Conservation (phyloP, 37 sponge, comb jelly and placozoan genomes). For the Lycopodina hypogea region DNA sequence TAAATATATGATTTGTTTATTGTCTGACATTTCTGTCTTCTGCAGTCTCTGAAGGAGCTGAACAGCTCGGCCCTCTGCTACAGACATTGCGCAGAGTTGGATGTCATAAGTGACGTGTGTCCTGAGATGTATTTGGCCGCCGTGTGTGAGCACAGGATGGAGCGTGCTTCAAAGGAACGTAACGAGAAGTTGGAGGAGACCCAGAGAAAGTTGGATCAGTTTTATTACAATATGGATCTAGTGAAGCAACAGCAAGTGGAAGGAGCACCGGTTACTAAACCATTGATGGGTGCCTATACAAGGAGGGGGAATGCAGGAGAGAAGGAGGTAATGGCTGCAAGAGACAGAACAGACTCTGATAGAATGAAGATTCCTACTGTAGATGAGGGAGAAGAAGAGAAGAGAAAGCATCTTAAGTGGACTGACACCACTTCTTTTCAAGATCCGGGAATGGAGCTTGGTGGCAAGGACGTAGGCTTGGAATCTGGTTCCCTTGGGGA, state of each 20-base stretch:
- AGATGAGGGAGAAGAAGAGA: too few relatives aligned
- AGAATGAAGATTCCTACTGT: too few relatives aligned
- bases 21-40: neutral
- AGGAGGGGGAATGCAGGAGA: neutral
- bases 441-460: neutral
- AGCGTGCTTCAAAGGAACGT: conserved; percentile 23
- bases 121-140: conserved; percentile 40
- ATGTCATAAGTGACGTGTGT: conserved; percentile 45
- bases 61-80: conserved; percentile 32
- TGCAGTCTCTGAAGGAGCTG: conserved; percentile 36
- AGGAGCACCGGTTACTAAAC: neutral
- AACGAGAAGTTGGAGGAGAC: conserved; percentile 38
- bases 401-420: too few relatives aligned
- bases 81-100: conserved; percentile 40
- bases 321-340: neutral
- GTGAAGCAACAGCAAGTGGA: conserved; percentile 10
- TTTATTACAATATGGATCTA: conserved; percentile 41
- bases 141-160: conserved; percentile 55
- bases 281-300: neutral
- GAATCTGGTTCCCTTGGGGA: neutral
- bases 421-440: neutral
- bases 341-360: too few relatives aligned
- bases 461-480: neutral
- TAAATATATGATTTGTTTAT: too few relatives aligned
- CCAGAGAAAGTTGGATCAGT: conserved; percentile 47